phyloP scores from a whole-genome alignment of 1,140 invertebrate species.

The Hermetia illucens region DNA sequence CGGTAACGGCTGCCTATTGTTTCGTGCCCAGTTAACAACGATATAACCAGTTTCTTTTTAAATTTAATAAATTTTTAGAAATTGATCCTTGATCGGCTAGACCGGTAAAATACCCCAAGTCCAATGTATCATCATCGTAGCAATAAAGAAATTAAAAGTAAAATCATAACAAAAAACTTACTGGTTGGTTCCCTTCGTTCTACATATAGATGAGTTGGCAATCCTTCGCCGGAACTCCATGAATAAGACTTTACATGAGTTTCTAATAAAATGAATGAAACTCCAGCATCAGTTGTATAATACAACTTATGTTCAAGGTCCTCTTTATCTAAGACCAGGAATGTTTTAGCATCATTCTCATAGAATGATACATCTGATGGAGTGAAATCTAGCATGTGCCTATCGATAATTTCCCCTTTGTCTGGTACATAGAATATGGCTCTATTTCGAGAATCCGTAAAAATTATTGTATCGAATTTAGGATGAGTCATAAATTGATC shows the following conservation, averaged over 20 bases:
- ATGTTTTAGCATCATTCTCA: slow-evolving; percentile 43
- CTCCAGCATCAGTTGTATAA: slow-evolving; percentile 58
- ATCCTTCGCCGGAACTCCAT: slow-evolving; percentile 42
- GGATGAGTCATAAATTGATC: slow-evolving; percentile 77
- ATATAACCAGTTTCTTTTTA: too few species aligned
- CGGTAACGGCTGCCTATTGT: too few species aligned
- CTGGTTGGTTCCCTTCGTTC: slow-evolving; percentile 50
- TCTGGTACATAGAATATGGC: slow-evolving; percentile 62
- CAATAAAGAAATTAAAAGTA: background rate
- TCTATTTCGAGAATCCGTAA: slow-evolving; percentile 64
- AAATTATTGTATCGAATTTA: slow-evolving; percentile 62
- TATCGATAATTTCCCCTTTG: slow-evolving; percentile 49
- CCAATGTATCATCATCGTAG: too few species aligned
- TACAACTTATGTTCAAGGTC: slow-evolving; percentile 53
- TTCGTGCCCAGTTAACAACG: too few species aligned
- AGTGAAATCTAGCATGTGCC: slow-evolving; percentile 47
- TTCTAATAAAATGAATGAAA: slow-evolving; percentile 49
- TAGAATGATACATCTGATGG: slow-evolving; percentile 65
- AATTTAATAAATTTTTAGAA: too few species aligned
- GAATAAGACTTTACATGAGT: slow-evolving; percentile 62
- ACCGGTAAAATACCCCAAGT: too few species aligned
- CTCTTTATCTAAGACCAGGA: slow-evolving; percentile 58
- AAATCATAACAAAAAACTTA: slow-evolving; percentile 6
- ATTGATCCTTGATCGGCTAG: too few species aligned
- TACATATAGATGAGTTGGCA: slow-evolving; percentile 44